Evolutionary conservation across 2,797 vertebrate species (phyloP), one percentile per base, ranked within the genome.

Genomic region (Paramormyrops hopkinsi): DNA sequence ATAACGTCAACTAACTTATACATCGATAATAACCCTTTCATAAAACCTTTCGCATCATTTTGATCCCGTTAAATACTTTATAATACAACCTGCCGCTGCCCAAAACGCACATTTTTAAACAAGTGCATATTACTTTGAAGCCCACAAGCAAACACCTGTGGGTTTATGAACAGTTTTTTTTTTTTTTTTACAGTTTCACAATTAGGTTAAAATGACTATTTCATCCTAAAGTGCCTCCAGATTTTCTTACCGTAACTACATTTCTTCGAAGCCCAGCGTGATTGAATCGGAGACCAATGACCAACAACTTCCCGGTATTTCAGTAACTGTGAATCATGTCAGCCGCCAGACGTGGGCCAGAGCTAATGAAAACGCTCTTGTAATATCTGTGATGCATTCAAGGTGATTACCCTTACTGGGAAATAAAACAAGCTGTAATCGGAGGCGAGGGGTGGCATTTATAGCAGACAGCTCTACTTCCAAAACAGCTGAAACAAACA

Each of bases 281-380:
- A 73, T 37, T 17, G 69, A 73, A 73, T 73, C 69, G 33, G 29
- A 73, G 12, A 73, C 29, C 69, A 73, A 37, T 73, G 69, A 73
- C 29, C 69, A 17, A 29, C 56, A 87, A 62, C 29, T 56, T 51
- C 44, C 25, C 50, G 50, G 65, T 53, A 79, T n/a, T 56, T 82
- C 9, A 44, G 44, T 79, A 85, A 83, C 54, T 37, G 65, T 41
- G 19, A 54, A 54, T 79, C 37, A 76, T 46, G 62, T 29, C 87
- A 73, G 29, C 56, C 48, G 50, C n/a, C 50, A 88, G 73, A 65
- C 53, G 37, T 76, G 37, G 44, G 51, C 54, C 86, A 83, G 87
- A 83, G 88, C 83, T 90, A 88, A 83, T 82, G 44, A 86, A 51
- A 89, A 88, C 22, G 54, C 88, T 54, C 41, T 59, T 88, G 46